Evolutionary conservation across 2,797 vertebrate species (phyloP).

Genomic region (Pempheris klunzingeri): DNA sequence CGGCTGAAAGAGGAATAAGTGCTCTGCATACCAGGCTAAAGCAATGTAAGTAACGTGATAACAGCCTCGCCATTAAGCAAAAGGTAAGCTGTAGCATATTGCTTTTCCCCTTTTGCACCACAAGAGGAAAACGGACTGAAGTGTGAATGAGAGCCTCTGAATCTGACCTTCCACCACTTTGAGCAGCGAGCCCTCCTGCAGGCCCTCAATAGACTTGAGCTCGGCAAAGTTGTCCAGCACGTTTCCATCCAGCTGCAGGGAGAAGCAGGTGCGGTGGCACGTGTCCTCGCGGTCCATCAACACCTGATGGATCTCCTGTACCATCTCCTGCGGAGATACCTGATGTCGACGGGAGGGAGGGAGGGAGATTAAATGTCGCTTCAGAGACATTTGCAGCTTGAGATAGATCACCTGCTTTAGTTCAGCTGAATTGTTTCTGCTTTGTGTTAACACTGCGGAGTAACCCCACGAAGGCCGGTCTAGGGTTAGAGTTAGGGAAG

Average conservation of each 20-base stretch:
- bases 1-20: background rate
- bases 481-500: too few relatives aligned
- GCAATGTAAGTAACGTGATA: background rate
- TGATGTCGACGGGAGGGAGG: slow-evolving; percentile 59
- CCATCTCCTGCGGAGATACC: slow-evolving; percentile 99
- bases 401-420: background rate
- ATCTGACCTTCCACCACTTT: slow-evolving; percentile 97
- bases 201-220: slow-evolving; percentile 96
- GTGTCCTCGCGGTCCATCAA: slow-evolving; percentile 98
- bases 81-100: background rate
- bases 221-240: slow-evolving; percentile 99
- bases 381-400: background rate
- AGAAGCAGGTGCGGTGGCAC: slow-evolving; percentile 99
- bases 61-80: background rate
- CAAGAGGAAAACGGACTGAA: background rate
- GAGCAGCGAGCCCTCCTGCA: slow-evolving; percentile 95
- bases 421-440: background rate
- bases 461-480: background rate
- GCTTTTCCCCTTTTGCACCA: background rate
- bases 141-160: background rate
- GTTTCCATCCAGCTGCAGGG: slow-evolving; percentile 96
- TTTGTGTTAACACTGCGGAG: background rate
- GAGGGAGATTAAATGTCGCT: background rate
- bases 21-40: background rate
- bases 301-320: slow-evolving; percentile 99